These are phyloP conservation scores for Meghimatium bilineatum DNA, from an alignment of 2,888 invertebrate species.

Conservation along the genomic window DNA sequence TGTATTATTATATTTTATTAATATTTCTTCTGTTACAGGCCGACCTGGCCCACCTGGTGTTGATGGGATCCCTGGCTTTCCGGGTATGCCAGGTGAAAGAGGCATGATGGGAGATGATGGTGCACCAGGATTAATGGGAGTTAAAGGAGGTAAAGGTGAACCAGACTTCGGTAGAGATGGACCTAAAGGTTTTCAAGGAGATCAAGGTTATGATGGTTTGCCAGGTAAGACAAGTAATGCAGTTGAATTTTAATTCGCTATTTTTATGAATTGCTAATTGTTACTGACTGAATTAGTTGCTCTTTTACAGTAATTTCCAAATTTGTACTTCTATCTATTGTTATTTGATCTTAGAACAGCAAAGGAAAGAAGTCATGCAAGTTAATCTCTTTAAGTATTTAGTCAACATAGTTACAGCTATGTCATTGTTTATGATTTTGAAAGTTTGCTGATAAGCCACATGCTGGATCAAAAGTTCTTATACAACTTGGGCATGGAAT, in stretches of 20 bases:
- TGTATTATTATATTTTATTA: not conserved
- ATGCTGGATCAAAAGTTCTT: too few relatives aligned
- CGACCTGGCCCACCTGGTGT: conserved; percentile 57
- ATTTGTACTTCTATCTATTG: too few relatives aligned
- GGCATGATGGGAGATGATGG: conserved; percentile 57
- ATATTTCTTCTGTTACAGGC: not conserved
- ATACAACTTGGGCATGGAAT: too few relatives aligned
- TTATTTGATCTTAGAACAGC: too few relatives aligned
- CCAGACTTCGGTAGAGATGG: conserved; percentile 48
- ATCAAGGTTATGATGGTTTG: conserved; percentile 60
- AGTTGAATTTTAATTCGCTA: not conserved
- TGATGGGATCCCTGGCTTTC: conserved; percentile 70
- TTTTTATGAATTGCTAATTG: too few relatives aligned
- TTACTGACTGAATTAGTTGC: too few relatives aligned
- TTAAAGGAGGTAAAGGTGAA: conserved; percentile 50
- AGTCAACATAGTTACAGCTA: too few relatives aligned
- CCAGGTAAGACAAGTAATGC: conserved; percentile 47
- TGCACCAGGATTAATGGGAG: not conserved
- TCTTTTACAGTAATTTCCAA: too few relatives aligned
- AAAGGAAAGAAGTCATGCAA: too few relatives aligned
- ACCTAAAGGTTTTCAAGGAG: conserved; percentile 57
- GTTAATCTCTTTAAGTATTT: too few relatives aligned
- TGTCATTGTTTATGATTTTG: too few relatives aligned
- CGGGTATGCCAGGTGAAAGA: conserved; percentile 64
- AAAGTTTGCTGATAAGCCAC: too few relatives aligned